Evolutionary conservation across 2,113 vertebrate species (phyloP).

Genomic region (Osmerus eperlanus): DNA sequence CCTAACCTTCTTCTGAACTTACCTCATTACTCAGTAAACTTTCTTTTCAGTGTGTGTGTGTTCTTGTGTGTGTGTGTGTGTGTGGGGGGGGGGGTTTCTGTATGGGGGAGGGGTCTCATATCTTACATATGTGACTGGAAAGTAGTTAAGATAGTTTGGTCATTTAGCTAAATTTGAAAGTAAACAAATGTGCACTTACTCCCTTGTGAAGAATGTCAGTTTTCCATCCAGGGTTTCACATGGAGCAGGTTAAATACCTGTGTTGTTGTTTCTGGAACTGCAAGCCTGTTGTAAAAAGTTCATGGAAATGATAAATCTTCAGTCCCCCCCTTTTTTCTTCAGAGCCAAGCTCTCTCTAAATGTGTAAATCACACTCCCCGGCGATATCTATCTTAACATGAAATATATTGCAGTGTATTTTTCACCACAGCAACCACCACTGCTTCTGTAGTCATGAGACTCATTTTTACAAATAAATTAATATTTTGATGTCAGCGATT

Average conservation of each 20-base stretch:
- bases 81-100: no score
- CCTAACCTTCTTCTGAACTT: conserved; percentile 73
- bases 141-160: conserved; percentile 67
- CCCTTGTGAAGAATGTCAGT: conserved; percentile 63
- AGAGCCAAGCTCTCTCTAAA: conserved; percentile 54
- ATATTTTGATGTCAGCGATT: conserved; percentile 56
- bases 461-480: conserved; percentile 50
- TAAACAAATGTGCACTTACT: conserved; percentile 73
- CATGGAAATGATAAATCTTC: conserved; percentile 72
- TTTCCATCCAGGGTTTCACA: conserved; percentile 69
- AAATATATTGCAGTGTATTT: conserved; percentile 56
- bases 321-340: conserved; percentile 36
- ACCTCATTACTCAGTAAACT: conserved; percentile 55
- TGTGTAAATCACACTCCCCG: conserved; percentile 69
- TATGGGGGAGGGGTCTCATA: conserved; percentile 17
- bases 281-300: conserved; percentile 70
- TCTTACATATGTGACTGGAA: conserved; percentile 53
- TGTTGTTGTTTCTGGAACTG: conserved; percentile 77
- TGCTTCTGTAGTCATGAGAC: conserved; percentile 54
- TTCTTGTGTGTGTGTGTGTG: no score
- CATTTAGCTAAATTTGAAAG: conserved; percentile 71
- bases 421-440: conserved; percentile 52
- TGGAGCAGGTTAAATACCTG: conserved; percentile 77
- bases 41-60: no score
- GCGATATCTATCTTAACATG: conserved; percentile 53